A percentile compares a stretch with the other conserved stretches of the same genome.
These are phyloP conservation scores for Drosophila nr. perissopoda DNA, from an alignment of 2,888 invertebrate species.

Conservation along the genomic window DNA sequence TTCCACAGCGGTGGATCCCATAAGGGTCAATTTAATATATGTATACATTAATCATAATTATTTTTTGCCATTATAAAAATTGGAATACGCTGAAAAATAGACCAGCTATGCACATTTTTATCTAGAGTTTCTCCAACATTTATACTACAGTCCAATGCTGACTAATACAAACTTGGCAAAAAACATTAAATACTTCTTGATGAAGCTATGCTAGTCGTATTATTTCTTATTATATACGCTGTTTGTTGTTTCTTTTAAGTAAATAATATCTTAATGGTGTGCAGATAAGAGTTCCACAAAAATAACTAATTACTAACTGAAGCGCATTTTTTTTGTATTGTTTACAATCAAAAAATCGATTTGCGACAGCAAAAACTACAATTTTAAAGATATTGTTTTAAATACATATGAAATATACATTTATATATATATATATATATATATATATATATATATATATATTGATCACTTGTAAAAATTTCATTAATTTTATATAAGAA, in stretches of 20 bases:
- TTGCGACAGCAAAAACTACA: background rate
- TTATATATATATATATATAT: background rate
- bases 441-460: background rate
- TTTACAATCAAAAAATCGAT: background rate
- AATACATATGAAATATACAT: no score
- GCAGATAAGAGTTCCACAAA: slow-evolving; percentile 14
- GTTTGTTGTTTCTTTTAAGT: slow-evolving; percentile 11
- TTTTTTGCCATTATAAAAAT: slow-evolving; percentile 10
- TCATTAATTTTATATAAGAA: background rate
- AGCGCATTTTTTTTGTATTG: background rate
- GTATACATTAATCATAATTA: background rate
- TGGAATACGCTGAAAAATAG: slow-evolving; percentile 23
- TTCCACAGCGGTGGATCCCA: background rate
- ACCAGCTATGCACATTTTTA: slow-evolving; percentile 6
- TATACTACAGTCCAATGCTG: slow-evolving; percentile 27
- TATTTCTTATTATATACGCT: slow-evolving; percentile 8
- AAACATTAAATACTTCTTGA: slow-evolving; percentile 2
- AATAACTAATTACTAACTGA: background rate
- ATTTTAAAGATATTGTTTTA: background rate
- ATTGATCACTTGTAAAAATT: background rate
- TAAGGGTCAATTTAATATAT: background rate
- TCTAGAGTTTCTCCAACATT: slow-evolving; percentile 40
- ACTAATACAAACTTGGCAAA: slow-evolving; percentile 21
- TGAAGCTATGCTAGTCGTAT: slow-evolving; percentile 4
- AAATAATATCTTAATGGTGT: slow-evolving; percentile 16